Percentiles rank a stretch among this genome's conserved stretches.
phyloP scores from a whole-genome alignment of 2,797 vertebrate genomes.

The Malurus splendens region DNA sequence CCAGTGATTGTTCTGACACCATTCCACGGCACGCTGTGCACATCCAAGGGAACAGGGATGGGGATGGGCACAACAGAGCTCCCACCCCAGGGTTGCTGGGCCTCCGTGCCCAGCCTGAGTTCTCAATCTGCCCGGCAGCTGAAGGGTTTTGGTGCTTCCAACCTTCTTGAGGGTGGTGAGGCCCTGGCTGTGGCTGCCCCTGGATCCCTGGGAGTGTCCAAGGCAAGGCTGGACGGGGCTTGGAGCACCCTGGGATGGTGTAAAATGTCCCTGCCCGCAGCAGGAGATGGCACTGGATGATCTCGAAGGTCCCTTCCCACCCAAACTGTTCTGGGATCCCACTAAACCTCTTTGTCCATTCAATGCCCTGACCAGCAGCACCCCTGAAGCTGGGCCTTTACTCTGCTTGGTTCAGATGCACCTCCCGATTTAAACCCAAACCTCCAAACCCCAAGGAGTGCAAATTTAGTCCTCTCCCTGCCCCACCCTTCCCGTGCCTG shows the following conservation, averaged over 20 bases:
- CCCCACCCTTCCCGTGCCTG: fast-evolving
- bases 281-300: not conserved
- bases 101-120: fast-evolving
- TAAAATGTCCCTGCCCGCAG: not conserved
- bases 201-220: not conserved
- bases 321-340: too few relatives aligned
- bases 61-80: not conserved
- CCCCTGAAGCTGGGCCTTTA: too few relatives aligned
- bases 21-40: not conserved
- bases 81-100: not conserved
- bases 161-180: not conserved
- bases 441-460: too few relatives aligned
- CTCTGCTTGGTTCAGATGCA: too few relatives aligned
- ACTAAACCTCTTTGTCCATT: too few relatives aligned
- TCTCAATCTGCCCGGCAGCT: not conserved
- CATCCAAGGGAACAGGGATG: not conserved
- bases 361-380: too few relatives aligned
- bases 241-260: not conserved
- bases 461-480: not conserved
- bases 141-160: not conserved
- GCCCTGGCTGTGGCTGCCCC: not conserved
- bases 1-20: not conserved
- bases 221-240: not conserved
- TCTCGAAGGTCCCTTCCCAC: too few relatives aligned
- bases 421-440: not conserved